Base-by-base conservation (phyloP, 92 coral and sea anemone species). In the Phenganax stokvisi region DNA sequence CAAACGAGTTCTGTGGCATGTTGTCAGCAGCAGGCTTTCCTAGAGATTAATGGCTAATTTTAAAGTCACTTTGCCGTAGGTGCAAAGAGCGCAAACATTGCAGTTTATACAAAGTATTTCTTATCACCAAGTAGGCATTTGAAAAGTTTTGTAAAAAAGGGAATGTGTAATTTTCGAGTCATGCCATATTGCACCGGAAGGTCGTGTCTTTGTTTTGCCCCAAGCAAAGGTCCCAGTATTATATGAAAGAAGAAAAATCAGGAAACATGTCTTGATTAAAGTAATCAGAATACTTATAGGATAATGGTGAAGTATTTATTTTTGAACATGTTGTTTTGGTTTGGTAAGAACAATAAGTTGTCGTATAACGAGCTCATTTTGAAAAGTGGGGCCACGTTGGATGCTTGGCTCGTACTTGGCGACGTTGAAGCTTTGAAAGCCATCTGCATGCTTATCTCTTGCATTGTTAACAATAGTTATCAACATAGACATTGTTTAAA, bases 361-460 rank as follows among this genome's bases (percentile, higher is more conserved):
- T 17, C 52, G 73, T 28, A 53, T 68, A 30, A 37, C 72, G 44
- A 30, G 37, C 51, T 13, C 31, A 8, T 27, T 66, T 66, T 66
- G 72, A 27, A 76, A 44, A 57, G 51, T 59, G 27, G 57, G 73
- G 51, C 83, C 83, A 79, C 73, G 83, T 65, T 79, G 62, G 73
- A 31, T n/a, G 73, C 60, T 79, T 63, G 83, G 73, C 67, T n/a
- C 54, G 62, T 51, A 79, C 53, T 56, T 61, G 72, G 58, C 72
- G 62, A 79, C 83, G 51, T 61, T 69, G 83, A 79, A 79, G 74
- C 83, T 64, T 79, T 54, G 83, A 55, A 79, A 73, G 83, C 83
- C 83, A 79, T 79, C 83, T 79, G 83, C 65, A 79, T 79, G 74
- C 83, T 79, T 79, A 79, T 79, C 83, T 79, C 16, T 63, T 79